Conservation (phyloP, 2,888 invertebrate genomes). For the Brenthis daphne region DNA sequence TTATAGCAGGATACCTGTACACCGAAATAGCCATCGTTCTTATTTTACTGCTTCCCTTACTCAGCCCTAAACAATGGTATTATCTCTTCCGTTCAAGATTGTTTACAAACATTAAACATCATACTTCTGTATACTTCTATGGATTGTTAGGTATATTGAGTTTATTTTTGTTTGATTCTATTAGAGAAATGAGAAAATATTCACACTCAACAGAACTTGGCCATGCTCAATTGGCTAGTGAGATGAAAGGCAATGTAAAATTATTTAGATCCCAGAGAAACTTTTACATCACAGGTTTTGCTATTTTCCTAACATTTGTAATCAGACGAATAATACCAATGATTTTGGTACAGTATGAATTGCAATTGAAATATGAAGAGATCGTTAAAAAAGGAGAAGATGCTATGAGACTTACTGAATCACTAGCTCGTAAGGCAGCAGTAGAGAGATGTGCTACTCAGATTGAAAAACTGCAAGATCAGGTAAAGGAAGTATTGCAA, state of each 20-base stretch:
- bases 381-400: constrained; percentile 86
- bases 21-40: constrained; percentile 85
- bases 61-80: constrained; percentile 89
- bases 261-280: constrained; percentile 90
- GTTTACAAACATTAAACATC: constrained; percentile 82
- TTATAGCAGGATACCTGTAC: constrained; percentile 88
- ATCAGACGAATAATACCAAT: constrained; percentile 84
- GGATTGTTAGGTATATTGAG: constrained; percentile 81
- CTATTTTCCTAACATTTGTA: constrained; percentile 87
- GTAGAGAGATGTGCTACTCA: constrained; percentile 46
- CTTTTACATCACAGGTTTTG: constrained; percentile 90
- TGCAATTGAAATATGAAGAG: constrained; percentile 84
- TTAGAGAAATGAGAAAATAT: constrained; percentile 88
- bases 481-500: constrained; percentile 50
- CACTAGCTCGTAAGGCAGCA: constrained; percentile 53
- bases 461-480: constrained; percentile 49
- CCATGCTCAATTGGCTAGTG: constrained; percentile 79
- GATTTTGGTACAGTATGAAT: constrained; percentile 84
- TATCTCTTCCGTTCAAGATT: constrained; percentile 88
- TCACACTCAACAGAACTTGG: constrained; percentile 69
- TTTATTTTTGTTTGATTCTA: constrained; percentile 86
- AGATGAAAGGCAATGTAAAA: constrained; percentile 86
- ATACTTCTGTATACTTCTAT: constrained; percentile 86
- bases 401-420: constrained; percentile 74
- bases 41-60: constrained; percentile 85